Base-by-base conservation (phyloP, 2,113 vertebrate genomes). In the Atrichornis clamosus region DNA sequence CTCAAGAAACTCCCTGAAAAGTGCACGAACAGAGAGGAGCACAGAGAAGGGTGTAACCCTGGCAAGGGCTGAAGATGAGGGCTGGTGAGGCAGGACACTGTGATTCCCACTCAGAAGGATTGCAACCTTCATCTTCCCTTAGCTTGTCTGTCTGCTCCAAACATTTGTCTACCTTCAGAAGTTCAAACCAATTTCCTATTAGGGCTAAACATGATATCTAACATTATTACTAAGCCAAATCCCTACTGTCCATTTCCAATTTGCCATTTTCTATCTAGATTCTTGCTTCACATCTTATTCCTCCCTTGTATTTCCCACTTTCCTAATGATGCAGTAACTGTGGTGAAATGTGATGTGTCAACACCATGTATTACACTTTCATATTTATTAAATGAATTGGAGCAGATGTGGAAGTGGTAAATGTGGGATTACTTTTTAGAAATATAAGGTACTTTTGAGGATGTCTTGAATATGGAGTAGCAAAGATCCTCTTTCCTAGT, bases 1-100 rank as follows among this genome's bases (percentile, higher is more conserved):
- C 35, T 35, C 56, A 47, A 42, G 74, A 55, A 67, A 15, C 19
- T 44, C n/a, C 35, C 30, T 62, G 64, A 49, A 35, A 37, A 50
- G n/a, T 32, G 1, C 2, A 3, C 53, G 20, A 10, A 1, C 4
- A 6, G 30, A 46, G 67, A 49, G n/a, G 19, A 70, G 9, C n/a
- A 35, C 23, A 32, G 56, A 37, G 56, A 46, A 84, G 28, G 46
- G 8, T 27, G 26, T 68, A 82, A 56, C 22, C 18, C 20, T 84
- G 22, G 41, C 33, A 80, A 59, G 44, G 13, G 9, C 18, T 4
- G 4, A 56, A 63, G 76, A 63, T 7, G 32, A 30, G 23, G 18
- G 41, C 28, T 37, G 64, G 33, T 52, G 55, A 28, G 53, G 37
- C 35, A 47, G 53, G 44, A 33, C 15, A 6, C 32, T 1, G 1